These are phyloP conservation scores for Drosophila micromelanica DNA, from an alignment of 1,140 invertebrate genomes.

Conservation along the genomic window DNA sequence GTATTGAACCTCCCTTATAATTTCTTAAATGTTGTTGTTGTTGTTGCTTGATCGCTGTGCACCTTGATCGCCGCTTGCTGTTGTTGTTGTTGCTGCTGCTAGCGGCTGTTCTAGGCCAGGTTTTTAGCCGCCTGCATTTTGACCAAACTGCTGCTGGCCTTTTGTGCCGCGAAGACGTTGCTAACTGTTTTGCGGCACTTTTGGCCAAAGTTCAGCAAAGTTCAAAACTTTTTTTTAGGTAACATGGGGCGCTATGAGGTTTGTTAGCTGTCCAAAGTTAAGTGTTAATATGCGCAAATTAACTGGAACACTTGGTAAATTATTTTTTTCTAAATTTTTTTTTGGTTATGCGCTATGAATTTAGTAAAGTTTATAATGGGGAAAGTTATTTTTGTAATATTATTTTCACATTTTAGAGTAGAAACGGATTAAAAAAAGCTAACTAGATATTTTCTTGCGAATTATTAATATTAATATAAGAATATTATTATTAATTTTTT, in stretches of 20 bases:
- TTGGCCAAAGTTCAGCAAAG: conserved; percentile 68
- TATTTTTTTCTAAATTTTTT: conserved; percentile 3
- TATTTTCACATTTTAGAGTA: neutral
- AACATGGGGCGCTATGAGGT: conserved; percentile 12
- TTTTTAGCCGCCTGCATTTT: conserved; percentile 45
- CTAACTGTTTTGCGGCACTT: conserved; percentile 62
- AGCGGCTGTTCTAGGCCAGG: conserved; percentile 62
- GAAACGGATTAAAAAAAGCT: neutral
- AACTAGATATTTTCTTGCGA: too few relatives aligned
- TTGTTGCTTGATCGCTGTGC: conserved; percentile 49
- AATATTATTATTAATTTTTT: too few relatives aligned
- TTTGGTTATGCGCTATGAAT: conserved; percentile 15
- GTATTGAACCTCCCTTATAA: conserved; percentile 76
- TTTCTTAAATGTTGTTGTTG: conserved; percentile 28
- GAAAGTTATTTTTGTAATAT: neutral
- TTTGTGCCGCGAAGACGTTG: conserved; percentile 45
- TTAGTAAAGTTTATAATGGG: neutral
- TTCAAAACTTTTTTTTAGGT: conserved; percentile 63
- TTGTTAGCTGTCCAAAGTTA: conserved; percentile 2
- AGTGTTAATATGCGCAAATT: conserved; percentile 35
- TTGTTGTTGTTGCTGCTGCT: conserved; percentile 38
- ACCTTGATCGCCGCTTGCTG: conserved; percentile 62
- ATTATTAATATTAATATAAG: too few relatives aligned
- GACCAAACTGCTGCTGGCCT: conserved; percentile 29
- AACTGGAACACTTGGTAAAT: conserved; percentile 32